A percentile compares a stretch with the other conserved stretches of the same genome.
Conservation (phyloP, 2,797 vertebrate species). For the Pogoniulus pusillus region DNA sequence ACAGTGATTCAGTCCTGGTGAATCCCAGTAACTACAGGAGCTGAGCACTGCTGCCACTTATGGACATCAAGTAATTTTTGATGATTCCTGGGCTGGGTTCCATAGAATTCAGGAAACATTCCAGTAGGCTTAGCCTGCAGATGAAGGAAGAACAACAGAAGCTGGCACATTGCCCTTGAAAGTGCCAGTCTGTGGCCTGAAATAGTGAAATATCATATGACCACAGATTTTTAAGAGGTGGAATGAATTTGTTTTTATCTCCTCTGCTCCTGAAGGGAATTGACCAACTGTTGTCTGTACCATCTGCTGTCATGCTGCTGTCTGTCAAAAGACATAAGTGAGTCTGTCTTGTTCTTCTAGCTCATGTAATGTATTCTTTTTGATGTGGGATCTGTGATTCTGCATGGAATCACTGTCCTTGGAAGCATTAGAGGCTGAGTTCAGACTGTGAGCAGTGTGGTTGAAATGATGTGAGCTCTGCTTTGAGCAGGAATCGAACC, state of each 20-base stretch:
- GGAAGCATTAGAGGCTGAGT: not conserved
- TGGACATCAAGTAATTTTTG: not conserved
- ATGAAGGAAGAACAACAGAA: not conserved
- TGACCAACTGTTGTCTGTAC: not conserved
- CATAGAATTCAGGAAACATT: not conserved
- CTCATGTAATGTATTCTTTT: not conserved
- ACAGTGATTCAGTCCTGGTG: not conserved
- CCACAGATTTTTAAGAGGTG: not conserved
- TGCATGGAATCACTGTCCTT: not conserved
- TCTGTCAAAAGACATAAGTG: not conserved
- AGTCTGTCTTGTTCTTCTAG: not conserved
- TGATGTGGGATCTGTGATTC: not conserved
- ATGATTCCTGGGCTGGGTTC: not conserved
- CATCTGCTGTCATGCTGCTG: not conserved
- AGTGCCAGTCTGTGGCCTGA: not conserved
- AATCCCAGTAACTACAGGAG: not conserved
- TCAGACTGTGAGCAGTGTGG: not conserved
- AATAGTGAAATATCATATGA: not conserved
- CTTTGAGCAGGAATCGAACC: not conserved
- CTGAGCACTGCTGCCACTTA: not conserved
- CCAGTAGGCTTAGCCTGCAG: not conserved
- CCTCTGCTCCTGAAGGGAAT: not conserved
- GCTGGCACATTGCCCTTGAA: not conserved
- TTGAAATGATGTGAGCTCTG: not conserved
- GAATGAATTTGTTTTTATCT: not conserved